Conservation (phyloP, 2,888 invertebrate species). For the Brassicogethes aeneus region DNA sequence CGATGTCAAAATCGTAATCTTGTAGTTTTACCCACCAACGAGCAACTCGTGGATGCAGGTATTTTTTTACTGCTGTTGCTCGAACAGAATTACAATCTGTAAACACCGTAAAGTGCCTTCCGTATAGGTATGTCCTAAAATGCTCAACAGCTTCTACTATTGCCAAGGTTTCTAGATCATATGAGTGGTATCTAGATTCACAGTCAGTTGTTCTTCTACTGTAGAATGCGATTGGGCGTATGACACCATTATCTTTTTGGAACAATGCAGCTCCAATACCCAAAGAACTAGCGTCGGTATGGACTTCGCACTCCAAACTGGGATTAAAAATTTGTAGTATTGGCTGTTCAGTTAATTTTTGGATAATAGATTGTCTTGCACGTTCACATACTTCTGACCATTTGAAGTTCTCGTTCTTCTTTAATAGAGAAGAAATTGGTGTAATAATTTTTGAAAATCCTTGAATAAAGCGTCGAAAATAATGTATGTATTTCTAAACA, state of each 20-base stretch:
- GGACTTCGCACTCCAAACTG: conserved; percentile 9
- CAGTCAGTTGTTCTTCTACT: conserved; percentile 13
- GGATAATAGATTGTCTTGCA: conserved; percentile 8
- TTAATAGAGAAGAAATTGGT: conserved; percentile 12
- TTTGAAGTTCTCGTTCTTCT: conserved; percentile 9
- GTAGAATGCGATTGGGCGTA: conserved; percentile 14
- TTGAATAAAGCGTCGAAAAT: conserved; percentile 15
- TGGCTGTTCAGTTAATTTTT: conserved; percentile 9
- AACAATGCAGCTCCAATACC: conserved; percentile 13
- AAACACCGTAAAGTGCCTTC: conserved; percentile 17
- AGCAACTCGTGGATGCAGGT: conserved; percentile 16
- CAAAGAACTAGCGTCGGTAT: conserved; percentile 14
- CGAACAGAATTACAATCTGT: no score
- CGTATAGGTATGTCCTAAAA: conserved; percentile 17
- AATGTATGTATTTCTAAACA: no score
- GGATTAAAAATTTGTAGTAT: conserved; percentile 12
- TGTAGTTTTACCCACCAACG: no score
- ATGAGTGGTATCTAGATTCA: no score
- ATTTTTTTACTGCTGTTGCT: conserved; percentile 13
- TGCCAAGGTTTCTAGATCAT: conserved; percentile 20
- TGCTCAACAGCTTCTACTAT: conserved; percentile 15
- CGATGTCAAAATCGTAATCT: conserved; percentile 20
- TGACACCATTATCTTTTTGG: conserved; percentile 9
- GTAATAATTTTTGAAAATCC: conserved; percentile 12
- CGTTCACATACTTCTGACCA: conserved; percentile 12